A percentile compares a stretch with the other conserved stretches of the same genome.
Evolutionary conservation across 2,888 invertebrate genomes (phyloP).

Genomic region (Trypoxylon attenuatum): DNA sequence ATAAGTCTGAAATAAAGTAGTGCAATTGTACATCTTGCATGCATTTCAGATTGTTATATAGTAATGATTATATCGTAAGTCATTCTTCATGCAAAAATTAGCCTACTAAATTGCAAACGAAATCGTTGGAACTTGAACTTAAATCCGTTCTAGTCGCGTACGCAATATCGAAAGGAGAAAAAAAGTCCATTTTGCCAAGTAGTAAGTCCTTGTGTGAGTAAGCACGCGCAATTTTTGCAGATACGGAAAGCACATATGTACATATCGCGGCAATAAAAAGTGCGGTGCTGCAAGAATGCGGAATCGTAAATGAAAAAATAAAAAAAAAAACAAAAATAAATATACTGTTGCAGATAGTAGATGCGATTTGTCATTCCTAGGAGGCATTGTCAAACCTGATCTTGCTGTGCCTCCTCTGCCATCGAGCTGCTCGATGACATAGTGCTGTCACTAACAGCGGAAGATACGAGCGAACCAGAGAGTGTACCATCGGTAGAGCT

Average conservation of each 20-base stretch:
- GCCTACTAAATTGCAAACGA: constrained; percentile 46
- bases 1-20: constrained; percentile 39
- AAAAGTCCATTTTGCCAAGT: constrained; percentile 37
- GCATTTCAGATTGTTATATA: constrained; percentile 47
- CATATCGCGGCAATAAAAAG: constrained; percentile 23
- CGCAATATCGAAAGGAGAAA: constrained; percentile 26
- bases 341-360: constrained; percentile 49
- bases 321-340: constrained; percentile 25
- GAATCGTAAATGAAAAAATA: constrained; percentile 22
- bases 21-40: constrained; percentile 53
- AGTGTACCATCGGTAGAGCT: constrained; percentile 64
- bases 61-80: constrained; percentile 31
- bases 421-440: constrained; percentile 67
- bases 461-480: constrained; percentile 63
- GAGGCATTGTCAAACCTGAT: constrained; percentile 72
- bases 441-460: constrained; percentile 64
- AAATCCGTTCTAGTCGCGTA: constrained; percentile 5
- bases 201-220: constrained; percentile 12
- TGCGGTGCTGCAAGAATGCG: constrained; percentile 17
- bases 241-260: constrained; percentile 34
- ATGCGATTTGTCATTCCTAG: constrained; percentile 63
- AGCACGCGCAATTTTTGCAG: constrained; percentile 30
- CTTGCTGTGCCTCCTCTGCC: constrained; percentile 68
- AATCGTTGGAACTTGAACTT: constrained; percentile 13
- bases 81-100: constrained; percentile 62